These are phyloP conservation scores for Lasius fuliginosus DNA, from an alignment of 2,888 invertebrate species.

Conservation along the genomic window DNA sequence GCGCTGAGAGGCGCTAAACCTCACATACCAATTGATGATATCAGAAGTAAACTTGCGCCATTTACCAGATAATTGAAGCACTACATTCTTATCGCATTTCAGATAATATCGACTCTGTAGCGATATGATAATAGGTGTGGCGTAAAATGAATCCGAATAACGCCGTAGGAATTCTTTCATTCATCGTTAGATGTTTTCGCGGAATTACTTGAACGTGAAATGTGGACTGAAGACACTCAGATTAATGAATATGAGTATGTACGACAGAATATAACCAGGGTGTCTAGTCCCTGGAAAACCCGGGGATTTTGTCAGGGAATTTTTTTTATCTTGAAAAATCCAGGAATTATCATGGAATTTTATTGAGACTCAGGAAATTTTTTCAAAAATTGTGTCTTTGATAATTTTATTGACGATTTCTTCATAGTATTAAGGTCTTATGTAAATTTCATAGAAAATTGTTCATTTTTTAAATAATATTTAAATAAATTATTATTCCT, in stretches of 20 bases:
- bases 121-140: neutral
- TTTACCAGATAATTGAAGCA: slow-evolving; percentile 63
- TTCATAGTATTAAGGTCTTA: no score
- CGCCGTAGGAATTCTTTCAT: neutral
- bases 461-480: no score
- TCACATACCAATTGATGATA: slow-evolving; percentile 39
- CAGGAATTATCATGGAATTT: no score
- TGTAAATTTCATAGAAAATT: no score
- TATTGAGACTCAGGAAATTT: no score
- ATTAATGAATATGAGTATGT: neutral
- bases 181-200: neutral
- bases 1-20: neutral
- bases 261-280: neutral
- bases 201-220: neutral
- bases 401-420: no score
- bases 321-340: no score
- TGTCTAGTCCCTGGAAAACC: no score
- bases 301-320: no score
- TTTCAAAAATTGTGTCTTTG: no score
- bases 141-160: neutral
- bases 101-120: slow-evolving; percentile 18
- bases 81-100: slow-evolving; percentile 57
- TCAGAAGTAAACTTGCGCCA: slow-evolving; percentile 39
- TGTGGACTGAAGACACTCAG: neutral
- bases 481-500: no score